A percentile compares a stretch with the other conserved stretches of the same genome.
Conservation (phyloP, 2,888 invertebrate species). For the Drosophila birchii region DNA sequence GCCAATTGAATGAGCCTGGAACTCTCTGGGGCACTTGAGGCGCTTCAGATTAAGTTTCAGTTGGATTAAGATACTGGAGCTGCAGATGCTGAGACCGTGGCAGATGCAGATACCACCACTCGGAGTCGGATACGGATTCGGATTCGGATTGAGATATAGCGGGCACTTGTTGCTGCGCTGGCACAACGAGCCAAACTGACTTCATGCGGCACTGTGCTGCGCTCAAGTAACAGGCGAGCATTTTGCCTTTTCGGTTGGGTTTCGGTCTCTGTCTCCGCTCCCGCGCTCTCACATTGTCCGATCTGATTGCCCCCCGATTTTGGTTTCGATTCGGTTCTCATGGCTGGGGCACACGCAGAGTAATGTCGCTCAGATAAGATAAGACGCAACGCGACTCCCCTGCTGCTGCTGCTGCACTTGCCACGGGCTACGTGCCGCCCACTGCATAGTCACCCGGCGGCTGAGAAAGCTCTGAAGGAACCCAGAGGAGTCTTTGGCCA, state of each 20-base stretch:
- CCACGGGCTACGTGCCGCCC: constrained; percentile 62
- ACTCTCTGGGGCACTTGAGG: constrained; percentile 66
- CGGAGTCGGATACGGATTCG: constrained; percentile 25
- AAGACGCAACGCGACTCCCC: constrained; percentile 41
- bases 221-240: constrained; percentile 66
- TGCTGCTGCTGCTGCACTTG: constrained; percentile 7
- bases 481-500: constrained; percentile 4
- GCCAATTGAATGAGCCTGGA: constrained; percentile 19
- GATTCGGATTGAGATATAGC: constrained; percentile 27
- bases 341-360: constrained; percentile 30
- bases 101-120: constrained; percentile 2
- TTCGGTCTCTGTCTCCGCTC: constrained; percentile 33
- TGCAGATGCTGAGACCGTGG: constrained; percentile 21
- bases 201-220: constrained; percentile 60
- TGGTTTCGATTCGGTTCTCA: constrained; percentile 37
- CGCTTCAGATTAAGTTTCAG: constrained; percentile 59
- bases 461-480: constrained; percentile 15
- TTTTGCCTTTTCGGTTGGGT: constrained; percentile 47
- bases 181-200: constrained; percentile 77
- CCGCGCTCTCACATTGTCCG: constrained; percentile 33
- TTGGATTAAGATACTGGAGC: constrained; percentile 22
- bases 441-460: constrained; percentile 46
- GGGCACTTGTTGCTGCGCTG: constrained; percentile 79
- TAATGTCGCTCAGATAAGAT: constrained; percentile 63
- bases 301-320: constrained; percentile 17